Evolutionary conservation across 2,888 invertebrate species (phyloP).

Genomic region (Monochamus alternatus): DNA sequence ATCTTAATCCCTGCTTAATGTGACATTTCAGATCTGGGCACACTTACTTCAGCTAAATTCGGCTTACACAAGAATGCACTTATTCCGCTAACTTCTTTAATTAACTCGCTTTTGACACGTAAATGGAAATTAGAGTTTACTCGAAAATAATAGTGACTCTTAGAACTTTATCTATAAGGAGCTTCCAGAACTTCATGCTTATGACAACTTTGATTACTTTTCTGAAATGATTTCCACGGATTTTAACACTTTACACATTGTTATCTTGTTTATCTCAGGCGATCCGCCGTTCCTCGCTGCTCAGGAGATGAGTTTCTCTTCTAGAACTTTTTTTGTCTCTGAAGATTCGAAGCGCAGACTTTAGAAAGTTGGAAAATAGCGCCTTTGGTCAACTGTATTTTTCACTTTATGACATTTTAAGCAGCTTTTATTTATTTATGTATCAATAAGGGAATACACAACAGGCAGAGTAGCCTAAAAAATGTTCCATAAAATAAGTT

Average conservation of each 20-base stretch:
- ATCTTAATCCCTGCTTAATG: constrained; percentile 59
- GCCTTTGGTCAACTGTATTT: no score
- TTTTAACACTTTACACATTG: constrained; percentile 20
- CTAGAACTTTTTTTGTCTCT: no score
- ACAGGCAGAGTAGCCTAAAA: no score
- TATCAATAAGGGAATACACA: no score
- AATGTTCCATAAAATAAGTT: no score
- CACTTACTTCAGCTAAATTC: constrained; percentile 60
- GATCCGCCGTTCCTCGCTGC: background rate
- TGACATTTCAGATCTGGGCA: constrained; percentile 63
- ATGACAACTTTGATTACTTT: constrained; percentile 53
- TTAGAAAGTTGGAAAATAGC: no score
- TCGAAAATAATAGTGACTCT: constrained; percentile 45
- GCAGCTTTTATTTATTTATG: no score
- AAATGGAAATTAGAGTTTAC: constrained; percentile 68
- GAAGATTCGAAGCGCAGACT: no score
- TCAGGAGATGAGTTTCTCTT: no score
- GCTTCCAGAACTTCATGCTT: constrained; percentile 49
- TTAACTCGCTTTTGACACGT: constrained; percentile 69
- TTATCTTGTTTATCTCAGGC: constrained; percentile 8
- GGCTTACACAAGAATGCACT: constrained; percentile 70
- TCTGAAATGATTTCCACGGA: constrained; percentile 16
- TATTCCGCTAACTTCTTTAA: constrained; percentile 70
- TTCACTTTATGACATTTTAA: no score
- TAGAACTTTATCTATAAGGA: constrained; percentile 53